A percentile compares a stretch with the other conserved stretches of the same genome.
Evolutionary conservation across 2,113 vertebrate species (phyloP).

Genomic region (Polypterus senegalus): DNA sequence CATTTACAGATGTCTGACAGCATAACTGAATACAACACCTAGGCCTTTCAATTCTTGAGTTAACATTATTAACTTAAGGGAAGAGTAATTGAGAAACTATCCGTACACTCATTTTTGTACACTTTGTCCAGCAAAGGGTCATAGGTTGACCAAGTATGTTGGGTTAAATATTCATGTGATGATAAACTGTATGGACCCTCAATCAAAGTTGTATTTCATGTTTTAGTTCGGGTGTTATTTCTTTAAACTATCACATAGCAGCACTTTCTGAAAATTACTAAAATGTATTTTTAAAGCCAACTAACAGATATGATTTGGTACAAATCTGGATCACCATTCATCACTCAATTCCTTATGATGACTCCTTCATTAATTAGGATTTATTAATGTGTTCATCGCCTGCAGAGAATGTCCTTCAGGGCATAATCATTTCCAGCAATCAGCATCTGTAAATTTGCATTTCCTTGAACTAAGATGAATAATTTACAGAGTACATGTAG

Average conservation of each 20-base stretch:
- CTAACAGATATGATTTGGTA: constrained; percentile 16
- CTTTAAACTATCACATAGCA: constrained; percentile 5
- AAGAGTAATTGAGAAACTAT: too few relatives aligned
- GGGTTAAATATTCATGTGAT: too few relatives aligned
- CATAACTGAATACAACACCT: too few relatives aligned
- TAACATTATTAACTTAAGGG: too few relatives aligned
- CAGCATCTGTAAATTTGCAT: constrained; percentile 16
- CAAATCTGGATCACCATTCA: constrained; percentile 10
- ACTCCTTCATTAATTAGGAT: constrained; percentile 15
- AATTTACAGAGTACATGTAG: constrained; percentile 11
- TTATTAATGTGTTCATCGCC: constrained; percentile 14
- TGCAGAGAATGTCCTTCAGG: constrained; percentile 11
- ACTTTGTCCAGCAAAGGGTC: too few relatives aligned
- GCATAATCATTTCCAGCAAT: constrained; percentile 17
- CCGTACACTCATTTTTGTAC: too few relatives aligned
- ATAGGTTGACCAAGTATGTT: too few relatives aligned
- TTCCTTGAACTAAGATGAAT: constrained; percentile 18
- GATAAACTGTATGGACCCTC: too few relatives aligned
- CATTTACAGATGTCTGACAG: too few relatives aligned
- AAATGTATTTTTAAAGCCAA: constrained; percentile 20
- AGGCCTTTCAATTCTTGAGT: too few relatives aligned
- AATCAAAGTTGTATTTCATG: too few relatives aligned
- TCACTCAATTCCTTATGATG: constrained; percentile 8
- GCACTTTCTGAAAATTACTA: constrained; percentile 6
- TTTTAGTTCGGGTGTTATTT: too few relatives aligned